Evolutionary conservation across 1,140 invertebrate species (phyloP).

Genomic region (Drosophila sturtevanti): DNA sequence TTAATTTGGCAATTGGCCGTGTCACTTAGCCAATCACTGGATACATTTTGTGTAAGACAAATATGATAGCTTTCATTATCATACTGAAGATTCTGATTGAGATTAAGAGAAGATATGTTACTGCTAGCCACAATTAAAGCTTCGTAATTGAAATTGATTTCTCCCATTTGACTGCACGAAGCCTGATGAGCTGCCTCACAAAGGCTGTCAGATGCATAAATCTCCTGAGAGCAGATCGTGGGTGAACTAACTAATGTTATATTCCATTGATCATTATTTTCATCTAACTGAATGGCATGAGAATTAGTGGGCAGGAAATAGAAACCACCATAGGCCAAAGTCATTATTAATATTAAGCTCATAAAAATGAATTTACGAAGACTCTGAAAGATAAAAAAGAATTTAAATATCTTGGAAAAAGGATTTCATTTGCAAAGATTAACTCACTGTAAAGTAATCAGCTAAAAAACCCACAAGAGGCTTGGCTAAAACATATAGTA

Average conservation of each 20-base stretch:
- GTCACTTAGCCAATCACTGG: slow-evolving; percentile 23
- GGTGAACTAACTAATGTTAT: slow-evolving; percentile 14
- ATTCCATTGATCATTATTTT: slow-evolving; percentile 43
- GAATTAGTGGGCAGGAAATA: slow-evolving; percentile 85
- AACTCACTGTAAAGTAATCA: slow-evolving; percentile 85
- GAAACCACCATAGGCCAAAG: slow-evolving; percentile 85
- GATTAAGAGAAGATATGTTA: slow-evolving; percentile 10
- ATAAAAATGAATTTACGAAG: slow-evolving; percentile 89
- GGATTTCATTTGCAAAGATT: not conserved
- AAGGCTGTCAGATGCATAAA: slow-evolving; percentile 14
- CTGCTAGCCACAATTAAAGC: slow-evolving; percentile 32
- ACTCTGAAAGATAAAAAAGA: slow-evolving; percentile 76
- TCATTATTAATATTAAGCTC: slow-evolving; percentile 85
- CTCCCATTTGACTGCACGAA: slow-evolving; percentile 26
- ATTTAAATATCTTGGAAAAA: not conserved
- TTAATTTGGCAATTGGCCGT: slow-evolving; percentile 26
- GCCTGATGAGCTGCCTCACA: slow-evolving; percentile 44
- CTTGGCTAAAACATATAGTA: slow-evolving; percentile 89
- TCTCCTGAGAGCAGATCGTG: slow-evolving; percentile 24
- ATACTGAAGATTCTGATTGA: slow-evolving; percentile 43
- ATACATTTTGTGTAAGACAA: slow-evolving; percentile 13
- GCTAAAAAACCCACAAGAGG: slow-evolving; percentile 88
- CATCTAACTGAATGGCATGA: slow-evolving; percentile 49
- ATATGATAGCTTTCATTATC: slow-evolving; percentile 49
- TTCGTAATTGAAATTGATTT: not conserved